phyloP scores from a whole-genome alignment of 2,888 invertebrate species.

The Heliconius ismenius region DNA sequence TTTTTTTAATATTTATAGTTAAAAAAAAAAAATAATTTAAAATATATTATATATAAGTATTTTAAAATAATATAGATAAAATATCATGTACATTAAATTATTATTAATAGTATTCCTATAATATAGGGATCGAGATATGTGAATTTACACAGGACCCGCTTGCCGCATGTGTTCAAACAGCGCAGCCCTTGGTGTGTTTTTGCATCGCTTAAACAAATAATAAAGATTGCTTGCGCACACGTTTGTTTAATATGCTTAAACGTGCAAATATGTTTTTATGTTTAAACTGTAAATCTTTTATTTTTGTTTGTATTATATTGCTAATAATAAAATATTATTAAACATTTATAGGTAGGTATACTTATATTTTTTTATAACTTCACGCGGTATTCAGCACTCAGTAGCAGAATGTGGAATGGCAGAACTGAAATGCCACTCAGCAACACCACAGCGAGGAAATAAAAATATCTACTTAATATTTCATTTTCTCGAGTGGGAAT shows the following conservation, averaged over 20 bases:
- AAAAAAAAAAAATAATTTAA: too few species aligned
- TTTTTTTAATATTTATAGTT: too few species aligned
- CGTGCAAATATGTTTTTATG: slow-evolving; percentile 26
- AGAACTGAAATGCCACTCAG: too few species aligned
- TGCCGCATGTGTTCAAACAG: slow-evolving; percentile 43
- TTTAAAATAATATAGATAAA: not conserved
- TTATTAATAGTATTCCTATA: slow-evolving; percentile 16
- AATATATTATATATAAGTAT: not conserved
- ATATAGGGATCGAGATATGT: slow-evolving; percentile 33
- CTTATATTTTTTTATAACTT: too few species aligned
- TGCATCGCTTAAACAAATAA: slow-evolving; percentile 41
- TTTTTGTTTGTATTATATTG: slow-evolving; percentile 6
- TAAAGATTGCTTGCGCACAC: slow-evolving; percentile 39
- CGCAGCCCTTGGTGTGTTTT: slow-evolving; percentile 40
- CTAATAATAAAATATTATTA: not conserved
- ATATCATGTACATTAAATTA: not conserved
- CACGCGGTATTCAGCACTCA: too few species aligned
- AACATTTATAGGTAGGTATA: not conserved
- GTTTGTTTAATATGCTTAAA: slow-evolving; percentile 40
- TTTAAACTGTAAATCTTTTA: slow-evolving; percentile 16
- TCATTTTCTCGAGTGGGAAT: too few species aligned
- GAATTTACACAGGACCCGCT: slow-evolving; percentile 34
- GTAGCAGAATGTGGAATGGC: too few species aligned
- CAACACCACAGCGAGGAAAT: too few species aligned
- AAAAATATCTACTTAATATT: too few species aligned